Percentiles rank a stretch among this genome's conserved stretches.
phyloP scores from a whole-genome alignment of 2,113 vertebrate genomes.

The Chitala chitala region DNA sequence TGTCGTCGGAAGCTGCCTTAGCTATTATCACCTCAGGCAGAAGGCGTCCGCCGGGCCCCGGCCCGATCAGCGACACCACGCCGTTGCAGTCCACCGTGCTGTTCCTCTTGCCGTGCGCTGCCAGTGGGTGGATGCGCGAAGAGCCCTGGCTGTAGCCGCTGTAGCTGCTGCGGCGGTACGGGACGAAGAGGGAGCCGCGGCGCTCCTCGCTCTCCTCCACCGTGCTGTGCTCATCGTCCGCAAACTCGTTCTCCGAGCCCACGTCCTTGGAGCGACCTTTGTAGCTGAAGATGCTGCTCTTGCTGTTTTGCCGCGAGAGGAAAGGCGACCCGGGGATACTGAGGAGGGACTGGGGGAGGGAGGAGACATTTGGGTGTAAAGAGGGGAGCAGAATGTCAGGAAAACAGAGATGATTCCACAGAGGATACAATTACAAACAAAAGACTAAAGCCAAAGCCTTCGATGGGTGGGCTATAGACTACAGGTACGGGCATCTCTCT shows the following conservation, averaged over 20 bases:
- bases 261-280: conserved; percentile 84
- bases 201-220: conserved; percentile 94
- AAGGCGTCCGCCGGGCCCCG: conserved; percentile 82
- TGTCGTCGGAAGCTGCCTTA: conserved; percentile 82
- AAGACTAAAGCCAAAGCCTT: not conserved
- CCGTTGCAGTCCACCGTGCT: conserved; percentile 98
- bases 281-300: conserved; percentile 98
- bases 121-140: conserved; percentile 83
- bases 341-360: conserved; percentile 75
- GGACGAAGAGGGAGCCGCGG: conserved; percentile 90
- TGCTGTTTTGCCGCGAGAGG: conserved; percentile 95
- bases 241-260: conserved; percentile 91
- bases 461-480: too few relatives aligned
- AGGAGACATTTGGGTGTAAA: not conserved
- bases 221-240: conserved; percentile 94
- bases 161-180: conserved; percentile 88
- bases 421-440: not conserved
- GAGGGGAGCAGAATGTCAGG: not conserved
- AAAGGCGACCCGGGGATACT: conserved; percentile 95
- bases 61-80: conserved; percentile 92
- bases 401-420: not conserved
- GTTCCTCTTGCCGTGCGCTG: conserved; percentile 88
- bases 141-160: conserved; percentile 93
- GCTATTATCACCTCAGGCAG: conserved; percentile 97
- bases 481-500: too few relatives aligned